Conservation (phyloP, 2,797 vertebrate genomes). For the Cirrhinus molitorella region DNA sequence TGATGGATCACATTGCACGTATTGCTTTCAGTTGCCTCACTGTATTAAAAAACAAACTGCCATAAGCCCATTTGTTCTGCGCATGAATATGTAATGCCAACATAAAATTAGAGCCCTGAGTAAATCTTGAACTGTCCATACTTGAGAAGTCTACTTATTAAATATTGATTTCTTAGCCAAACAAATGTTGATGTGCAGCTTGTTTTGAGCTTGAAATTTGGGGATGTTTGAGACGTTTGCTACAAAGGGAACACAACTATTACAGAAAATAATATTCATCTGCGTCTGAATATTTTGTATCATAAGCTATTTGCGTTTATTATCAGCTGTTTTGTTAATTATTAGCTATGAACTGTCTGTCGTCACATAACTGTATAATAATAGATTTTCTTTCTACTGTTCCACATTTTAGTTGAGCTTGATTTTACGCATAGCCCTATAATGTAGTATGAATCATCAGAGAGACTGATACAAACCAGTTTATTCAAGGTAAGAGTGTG, state of each 20-base stretch:
- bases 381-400: too few species aligned
- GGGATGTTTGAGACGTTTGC: slow-evolving; percentile 15
- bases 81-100: slow-evolving; percentile 46
- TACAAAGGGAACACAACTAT: neutral
- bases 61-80: slow-evolving; percentile 41
- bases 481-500: too few species aligned
- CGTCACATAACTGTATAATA: too few species aligned
- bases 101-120: slow-evolving; percentile 47
- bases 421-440: too few species aligned
- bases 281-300: slow-evolving; percentile 1
- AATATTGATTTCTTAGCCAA: slow-evolving; percentile 51
- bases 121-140: slow-evolving; percentile 49
- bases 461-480: too few species aligned
- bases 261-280: neutral
- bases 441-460: too few species aligned
- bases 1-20: slow-evolving; percentile 5
- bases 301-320: neutral
- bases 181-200: slow-evolving; percentile 39
- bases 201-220: slow-evolving; percentile 33
- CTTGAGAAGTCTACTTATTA: slow-evolving; percentile 57
- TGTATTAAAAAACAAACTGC: slow-evolving; percentile 43
- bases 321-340: neutral
- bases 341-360: neutral
- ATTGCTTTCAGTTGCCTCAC: slow-evolving; percentile 35
- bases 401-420: too few species aligned